Conservation (phyloP, 1,140 invertebrate genomes). For the Colletes latitarsis region DNA sequence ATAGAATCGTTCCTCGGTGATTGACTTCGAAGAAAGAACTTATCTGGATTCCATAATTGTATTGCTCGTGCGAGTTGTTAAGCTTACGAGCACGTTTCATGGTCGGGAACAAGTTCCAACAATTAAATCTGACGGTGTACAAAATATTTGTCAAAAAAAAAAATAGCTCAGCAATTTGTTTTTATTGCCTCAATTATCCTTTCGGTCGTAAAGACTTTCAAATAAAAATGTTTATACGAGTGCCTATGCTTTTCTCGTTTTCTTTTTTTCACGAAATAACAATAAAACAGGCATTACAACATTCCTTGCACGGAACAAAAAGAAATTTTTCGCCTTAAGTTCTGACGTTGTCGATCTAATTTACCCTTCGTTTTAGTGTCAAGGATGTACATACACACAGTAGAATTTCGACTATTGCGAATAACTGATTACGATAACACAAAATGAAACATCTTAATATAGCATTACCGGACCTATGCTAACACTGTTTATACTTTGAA, state of each 20-base stretch:
- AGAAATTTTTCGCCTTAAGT: neutral
- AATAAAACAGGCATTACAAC: neutral
- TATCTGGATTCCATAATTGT: neutral
- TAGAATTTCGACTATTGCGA: too few species aligned
- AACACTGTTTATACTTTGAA: too few species aligned
- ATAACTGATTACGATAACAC: too few species aligned
- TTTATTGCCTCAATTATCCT: neutral
- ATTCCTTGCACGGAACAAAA: neutral
- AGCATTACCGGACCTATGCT: too few species aligned
- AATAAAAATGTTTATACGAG: neutral
- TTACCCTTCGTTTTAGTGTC: neutral
- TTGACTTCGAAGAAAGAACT: too few species aligned
- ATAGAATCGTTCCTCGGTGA: too few species aligned
- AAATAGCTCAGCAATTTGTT: neutral
- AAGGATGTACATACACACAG: neutral
- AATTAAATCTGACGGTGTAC: neutral
- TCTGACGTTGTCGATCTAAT: neutral
- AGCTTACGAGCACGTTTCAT: neutral
- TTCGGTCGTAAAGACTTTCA: neutral
- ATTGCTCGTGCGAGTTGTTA: neutral
- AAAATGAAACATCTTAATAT: too few species aligned
- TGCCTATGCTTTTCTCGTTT: neutral
- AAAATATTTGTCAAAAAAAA: neutral
- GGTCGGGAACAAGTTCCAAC: neutral
- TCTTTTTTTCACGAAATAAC: neutral